Base-by-base conservation (phyloP, 2,888 invertebrate genomes). In the Stegana nigrithorax region DNA sequence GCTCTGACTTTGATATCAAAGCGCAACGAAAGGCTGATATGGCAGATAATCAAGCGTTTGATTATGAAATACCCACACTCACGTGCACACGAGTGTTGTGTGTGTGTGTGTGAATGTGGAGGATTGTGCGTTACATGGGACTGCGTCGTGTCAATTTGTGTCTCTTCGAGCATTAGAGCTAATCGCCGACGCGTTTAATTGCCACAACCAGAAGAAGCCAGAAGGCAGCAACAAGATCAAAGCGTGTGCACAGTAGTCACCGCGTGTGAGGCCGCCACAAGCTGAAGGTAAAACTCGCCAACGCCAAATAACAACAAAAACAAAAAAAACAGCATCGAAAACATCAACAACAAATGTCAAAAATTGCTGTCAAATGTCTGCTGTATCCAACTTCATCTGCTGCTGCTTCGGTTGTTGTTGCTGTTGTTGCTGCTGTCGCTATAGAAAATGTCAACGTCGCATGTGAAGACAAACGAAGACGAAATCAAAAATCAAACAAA, bases 1-100 rank as follows among this genome's bases (percentile, higher is more conserved):
- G n/a, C n/a, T n/a, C 14, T 51, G 51, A 51, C 51, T 51, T 27
- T 51, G 51, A 26, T 27, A 51, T 27, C 25, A 55, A 55, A 55
- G 53, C 53, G 47, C 21, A 47, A 2, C 32, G 32, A 32, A 47
- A 47, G n/a, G n/a, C 39, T 39, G 10, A 10, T 17, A 39, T 10
- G 3, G 39, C 39, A 10, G n/a, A 39, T 14, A 39, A 39, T 39
- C 39, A 39, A 10, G 5, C n/a, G 14, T 39, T 39, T 39, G 39
- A 39, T 39, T 39, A 39, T 39, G 39, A 39, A 39, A 39, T 39
- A 39, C 17, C 17, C 17, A n/a, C 17, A 14, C 7, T 39, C 17
- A 14, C 17, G 39, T n/a, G 39, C 14, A 10, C 32, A 2, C n/a
- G 10, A 12, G n/a, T 32, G 32, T 32, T n/a, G 36, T 36, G 36